Conservation (phyloP, 1,140 invertebrate species). For the Oryctes rhinoceros region DNA sequence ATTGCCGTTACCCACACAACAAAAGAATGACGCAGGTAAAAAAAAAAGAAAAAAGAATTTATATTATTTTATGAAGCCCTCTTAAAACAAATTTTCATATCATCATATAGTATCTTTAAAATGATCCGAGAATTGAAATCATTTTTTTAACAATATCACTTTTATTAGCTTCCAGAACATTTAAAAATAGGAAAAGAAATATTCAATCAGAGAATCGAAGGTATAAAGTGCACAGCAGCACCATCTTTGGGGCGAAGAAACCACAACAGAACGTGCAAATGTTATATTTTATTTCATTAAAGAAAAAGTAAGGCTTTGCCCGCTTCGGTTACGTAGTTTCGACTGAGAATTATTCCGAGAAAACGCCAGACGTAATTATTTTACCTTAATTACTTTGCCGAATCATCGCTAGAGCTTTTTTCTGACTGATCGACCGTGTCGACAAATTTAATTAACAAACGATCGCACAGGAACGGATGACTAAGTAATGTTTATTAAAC, state of each 20-base stretch:
- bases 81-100: no score
- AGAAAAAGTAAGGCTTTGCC: not conserved
- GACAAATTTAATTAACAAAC: slow-evolving; percentile 36
- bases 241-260: not conserved
- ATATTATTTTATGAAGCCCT: no score
- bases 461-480: slow-evolving; percentile 3
- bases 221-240: not conserved
- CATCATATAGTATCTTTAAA: no score
- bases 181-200: not conserved
- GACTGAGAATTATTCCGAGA: slow-evolving; percentile 16
- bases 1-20: no score
- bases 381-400: slow-evolving; percentile 31
- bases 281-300: slow-evolving; percentile 26
- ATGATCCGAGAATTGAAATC: not conserved
- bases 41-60: no score
- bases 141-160: not conserved
- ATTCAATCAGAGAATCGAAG: slow-evolving; percentile 4
- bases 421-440: slow-evolving; percentile 31
- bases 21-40: no score
- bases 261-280: slow-evolving; percentile 20
- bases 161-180: not conserved
- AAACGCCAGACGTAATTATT: slow-evolving; percentile 21
- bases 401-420: slow-evolving; percentile 12
- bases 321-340: slow-evolving; percentile 4
- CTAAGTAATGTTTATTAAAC: slow-evolving; percentile 10